Base-by-base conservation (phyloP, 2,888 invertebrate species). In the Candidula unifasciata region DNA sequence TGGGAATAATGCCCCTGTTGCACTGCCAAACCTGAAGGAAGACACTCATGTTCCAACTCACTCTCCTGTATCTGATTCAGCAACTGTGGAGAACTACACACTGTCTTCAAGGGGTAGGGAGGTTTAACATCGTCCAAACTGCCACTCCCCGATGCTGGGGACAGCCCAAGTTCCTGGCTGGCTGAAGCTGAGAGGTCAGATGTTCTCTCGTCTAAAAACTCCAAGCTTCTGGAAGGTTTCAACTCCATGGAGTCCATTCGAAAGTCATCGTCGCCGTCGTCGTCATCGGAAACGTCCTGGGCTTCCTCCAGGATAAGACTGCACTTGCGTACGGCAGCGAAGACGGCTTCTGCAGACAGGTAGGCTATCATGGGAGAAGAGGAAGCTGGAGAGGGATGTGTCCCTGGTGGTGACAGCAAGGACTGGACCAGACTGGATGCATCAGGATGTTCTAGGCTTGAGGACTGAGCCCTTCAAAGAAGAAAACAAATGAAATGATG, bases 261-360 rank as follows among this genome's bases (percentile, higher is more conserved):
- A 33, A 85, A 80, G 66, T 86, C 82, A 80, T 87, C 85, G 64
- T 73, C 68, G 21, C 88, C 88, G 87, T 92, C 88, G 87, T 92
- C 88, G 86, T 91, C 88, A 87, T 91, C 89, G 86, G 91, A 90
- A 80, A 94, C 97, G 91, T 98, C 97, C 92, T 97, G 96, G 91
- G 97, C 97, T 90, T 98, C 98, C 93, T 98, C 98, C 89, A 97
- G 96, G 35, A 98, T 97, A 91, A 98, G 97, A 91, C 97, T 97
- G 94, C 97, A 98, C 92, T 97, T 97, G 80, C 97, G 95, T 1
- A 64, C 71, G 24, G 82, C 80, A 64, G 71, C 83, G 37, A 81
- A 73, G 10, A 82, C 30, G 21, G 82, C 83, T 5, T 84, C 85
- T 16, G 74, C 69, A 21, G 85, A 79, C 44, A 87, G 82, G 35